Conservation (phyloP, 37 sponge, comb jelly and placozoan species). For the Lycopodina hypogea region DNA sequence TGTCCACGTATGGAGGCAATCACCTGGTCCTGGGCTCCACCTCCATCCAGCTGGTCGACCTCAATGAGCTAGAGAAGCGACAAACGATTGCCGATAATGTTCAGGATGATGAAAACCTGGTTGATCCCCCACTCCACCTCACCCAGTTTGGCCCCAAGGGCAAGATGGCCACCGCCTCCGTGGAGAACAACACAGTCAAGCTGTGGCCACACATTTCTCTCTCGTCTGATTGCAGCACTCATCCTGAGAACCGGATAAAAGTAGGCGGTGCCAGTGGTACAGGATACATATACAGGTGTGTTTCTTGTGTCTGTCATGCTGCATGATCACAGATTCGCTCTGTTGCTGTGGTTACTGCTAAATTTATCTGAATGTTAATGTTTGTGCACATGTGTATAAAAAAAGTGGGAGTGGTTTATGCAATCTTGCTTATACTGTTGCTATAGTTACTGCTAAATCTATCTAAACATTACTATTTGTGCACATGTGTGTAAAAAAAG, state of each 20-base stretch:
- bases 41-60: constrained; percentile 38
- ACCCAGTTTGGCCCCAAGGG: constrained; percentile 59
- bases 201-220: constrained; percentile 39
- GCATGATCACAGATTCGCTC: too few species aligned
- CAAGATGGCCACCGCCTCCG: constrained; percentile 50
- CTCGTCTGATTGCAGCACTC: neutral
- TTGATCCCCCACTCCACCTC: constrained; percentile 67
- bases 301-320: neutral
- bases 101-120: constrained; percentile 44
- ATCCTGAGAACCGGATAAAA: constrained; percentile 18
- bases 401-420: too few species aligned
- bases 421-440: too few species aligned
- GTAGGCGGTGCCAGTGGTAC: constrained; percentile 2
- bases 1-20: neutral
- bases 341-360: too few species aligned
- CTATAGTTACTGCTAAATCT: too few species aligned
- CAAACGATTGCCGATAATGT: constrained; percentile 52
- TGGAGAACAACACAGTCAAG: constrained; percentile 52
- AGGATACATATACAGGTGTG: constrained; percentile 47
- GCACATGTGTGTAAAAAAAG: too few species aligned
- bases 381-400: too few species aligned
- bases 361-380: too few species aligned
- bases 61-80: constrained; percentile 17
- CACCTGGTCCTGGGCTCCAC: constrained; percentile 53
- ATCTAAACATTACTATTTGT: too few species aligned